Conservation (phyloP, 2,113 vertebrate genomes). For the Oostethus manadensis region DNA sequence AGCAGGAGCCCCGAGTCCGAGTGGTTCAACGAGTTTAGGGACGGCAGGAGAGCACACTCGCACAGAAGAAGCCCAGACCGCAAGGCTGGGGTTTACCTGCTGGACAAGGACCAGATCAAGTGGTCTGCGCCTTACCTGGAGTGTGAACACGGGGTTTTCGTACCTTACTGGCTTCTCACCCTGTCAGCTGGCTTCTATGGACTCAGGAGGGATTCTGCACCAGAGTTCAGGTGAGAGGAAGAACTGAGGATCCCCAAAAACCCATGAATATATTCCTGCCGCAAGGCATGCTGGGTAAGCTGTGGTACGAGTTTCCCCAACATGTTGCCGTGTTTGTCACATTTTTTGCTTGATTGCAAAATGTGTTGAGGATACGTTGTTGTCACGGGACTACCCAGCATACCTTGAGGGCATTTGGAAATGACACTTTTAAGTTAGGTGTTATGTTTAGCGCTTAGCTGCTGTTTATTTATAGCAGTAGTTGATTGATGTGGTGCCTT, state of each 20-base stretch:
- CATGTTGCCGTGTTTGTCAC: no score
- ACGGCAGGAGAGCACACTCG: slow-evolving; percentile 76
- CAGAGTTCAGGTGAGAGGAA: slow-evolving; percentile 84
- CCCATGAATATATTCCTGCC: no score
- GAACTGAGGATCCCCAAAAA: background rate
- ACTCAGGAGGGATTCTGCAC: slow-evolving; percentile 77
- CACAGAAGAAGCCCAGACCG: slow-evolving; percentile 63
- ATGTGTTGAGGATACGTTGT: no score
- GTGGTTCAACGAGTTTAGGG: slow-evolving; percentile 82
- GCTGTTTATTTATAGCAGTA: no score
- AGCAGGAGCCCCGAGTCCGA: slow-evolving; percentile 80
- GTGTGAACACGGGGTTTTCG: slow-evolving; percentile 89
- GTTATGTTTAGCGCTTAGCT: no score
- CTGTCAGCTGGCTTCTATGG: slow-evolving; percentile 90
- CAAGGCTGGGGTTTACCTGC: slow-evolving; percentile 64
- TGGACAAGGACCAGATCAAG: slow-evolving; percentile 84
- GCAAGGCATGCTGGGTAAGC: no score
- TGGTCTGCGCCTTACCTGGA: slow-evolving; percentile 95
- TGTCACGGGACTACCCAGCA: no score
- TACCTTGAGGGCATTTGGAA: no score
- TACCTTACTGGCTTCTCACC: slow-evolving; percentile 89
- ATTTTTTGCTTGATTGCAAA: no score
- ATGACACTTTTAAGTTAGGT: no score
- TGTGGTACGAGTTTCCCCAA: no score
- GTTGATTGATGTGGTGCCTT: no score